Base-by-base conservation (phyloP, 2,113 vertebrate species). In the Lepisosteus osseus region DNA sequence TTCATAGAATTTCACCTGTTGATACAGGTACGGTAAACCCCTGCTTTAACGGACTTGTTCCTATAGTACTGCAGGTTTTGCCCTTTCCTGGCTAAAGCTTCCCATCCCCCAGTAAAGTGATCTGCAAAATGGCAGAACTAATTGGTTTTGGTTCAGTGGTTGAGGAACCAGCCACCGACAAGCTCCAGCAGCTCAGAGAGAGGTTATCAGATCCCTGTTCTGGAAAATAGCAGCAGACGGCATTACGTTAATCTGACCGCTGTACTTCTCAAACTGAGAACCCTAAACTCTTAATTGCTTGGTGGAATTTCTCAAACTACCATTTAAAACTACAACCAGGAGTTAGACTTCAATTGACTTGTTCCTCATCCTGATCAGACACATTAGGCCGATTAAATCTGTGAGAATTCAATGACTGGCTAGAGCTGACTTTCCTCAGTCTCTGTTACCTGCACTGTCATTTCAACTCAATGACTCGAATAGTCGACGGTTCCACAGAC, bases 181-280 rank as follows among this genome's bases (percentile, higher is more conserved):
- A 56, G 40, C 64, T 62, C 2, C 45, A 65, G 66, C 68, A 76
- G 55, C 62, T 61, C 59, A 74, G 51, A 61, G 9, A n/a, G 51
- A 40, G 68, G 67, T 80, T 76, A 78, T 85, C 74, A 75, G 76
- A 81, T 77, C 72, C 17, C 3, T 63, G 64, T 80, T 68, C 70
- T 67, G 71, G 54, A 71, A 15, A 65, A 57, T 71, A 77, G 68
- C 70, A 75, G 72, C 76, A 76, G 77, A 75, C 77, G 65, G 54
- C 64, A 67, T 79, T 72, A 84, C 80, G 69, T 67, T 76, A 68
- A 54, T 77, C 72, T 70, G 41, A 51, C 59, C 72, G 78, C 44
- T 74, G 61, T 55, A 69, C 43, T 40, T 75, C 78, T 80, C 55
- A 74, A 47, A 67, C 65, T 65, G 59, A 63, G 76, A 75, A 65